Conservation (phyloP, 2,113 vertebrate species). For the Axis porcinus region DNA sequence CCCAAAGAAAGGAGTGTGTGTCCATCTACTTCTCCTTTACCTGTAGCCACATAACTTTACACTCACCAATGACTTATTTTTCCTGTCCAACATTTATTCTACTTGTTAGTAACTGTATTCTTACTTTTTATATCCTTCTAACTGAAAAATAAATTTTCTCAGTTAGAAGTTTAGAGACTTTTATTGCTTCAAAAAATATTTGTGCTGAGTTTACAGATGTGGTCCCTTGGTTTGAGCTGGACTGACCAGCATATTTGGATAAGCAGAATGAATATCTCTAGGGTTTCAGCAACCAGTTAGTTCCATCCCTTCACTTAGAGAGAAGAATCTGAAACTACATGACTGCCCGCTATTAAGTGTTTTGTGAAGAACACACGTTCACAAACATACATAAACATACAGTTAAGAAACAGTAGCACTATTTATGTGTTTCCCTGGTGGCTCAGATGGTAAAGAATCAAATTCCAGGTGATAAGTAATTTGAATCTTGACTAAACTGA, state of each 20-base stretch:
- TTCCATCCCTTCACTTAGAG: not conserved
- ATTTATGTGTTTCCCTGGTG: not conserved
- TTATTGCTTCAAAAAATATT: not conserved
- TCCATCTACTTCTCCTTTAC: not conserved
- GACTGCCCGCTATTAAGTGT: not conserved
- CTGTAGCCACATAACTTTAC: not conserved
- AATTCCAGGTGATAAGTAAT: not conserved
- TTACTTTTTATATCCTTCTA: not conserved
- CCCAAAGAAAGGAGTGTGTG: not conserved
- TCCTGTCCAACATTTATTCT: not conserved
- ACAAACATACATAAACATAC: accelerated
- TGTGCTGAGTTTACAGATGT: not conserved
- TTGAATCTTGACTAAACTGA: not conserved
- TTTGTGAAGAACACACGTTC: not conserved
- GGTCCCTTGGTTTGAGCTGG: not conserved
- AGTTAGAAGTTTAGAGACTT: not conserved
- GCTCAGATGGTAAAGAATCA: not conserved
- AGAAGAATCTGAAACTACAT: not conserved
- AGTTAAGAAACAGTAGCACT: not conserved
- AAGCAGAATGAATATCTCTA: not conserved
- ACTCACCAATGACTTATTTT: not conserved
- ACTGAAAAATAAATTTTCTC: not conserved
- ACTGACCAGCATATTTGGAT: not conserved
- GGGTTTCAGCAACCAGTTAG: not conserved
- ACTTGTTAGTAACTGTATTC: not conserved